Evolutionary conservation across 2,797 vertebrate species (phyloP).

Genomic region (Adelosebastes latens): DNA sequence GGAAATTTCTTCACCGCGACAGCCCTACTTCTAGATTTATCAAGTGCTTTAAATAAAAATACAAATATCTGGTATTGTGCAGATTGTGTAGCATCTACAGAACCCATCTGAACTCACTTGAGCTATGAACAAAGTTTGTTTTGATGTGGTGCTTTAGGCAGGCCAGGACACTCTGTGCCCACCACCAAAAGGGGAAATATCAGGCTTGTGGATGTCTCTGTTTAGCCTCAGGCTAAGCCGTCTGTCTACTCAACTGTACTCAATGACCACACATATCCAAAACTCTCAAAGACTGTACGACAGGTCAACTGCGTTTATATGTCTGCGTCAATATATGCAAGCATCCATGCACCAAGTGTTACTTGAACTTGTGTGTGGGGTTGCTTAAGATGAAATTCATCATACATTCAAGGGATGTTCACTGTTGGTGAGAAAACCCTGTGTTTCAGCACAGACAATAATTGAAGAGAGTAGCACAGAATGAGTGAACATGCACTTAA

Average conservation of each 20-base stretch:
- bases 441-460: conserved; percentile 4
- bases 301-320: not conserved
- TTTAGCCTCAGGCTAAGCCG: conserved; percentile 3
- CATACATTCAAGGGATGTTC: conserved; percentile 15
- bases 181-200: conserved; percentile 12
- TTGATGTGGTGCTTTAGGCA: not conserved
- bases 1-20: no score
- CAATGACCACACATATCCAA: not conserved
- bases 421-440: not conserved
- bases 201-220: conserved; percentile 2
- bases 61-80: no score
- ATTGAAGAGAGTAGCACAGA: not conserved
- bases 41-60: not conserved
- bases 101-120: not conserved
- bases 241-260: conserved; percentile 1
- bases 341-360: not conserved
- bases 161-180: not conserved
- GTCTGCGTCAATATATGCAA: not conserved
- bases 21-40: not conserved
- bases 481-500: conserved; percentile 2
- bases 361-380: not conserved
- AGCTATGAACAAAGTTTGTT: not conserved
- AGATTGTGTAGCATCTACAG: not conserved
- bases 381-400: not conserved
- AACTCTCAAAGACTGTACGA: not conserved